These are phyloP conservation scores for Hippocampus abdominalis DNA, from an alignment of 2,113 vertebrate genomes.

Conservation along the genomic window DNA sequence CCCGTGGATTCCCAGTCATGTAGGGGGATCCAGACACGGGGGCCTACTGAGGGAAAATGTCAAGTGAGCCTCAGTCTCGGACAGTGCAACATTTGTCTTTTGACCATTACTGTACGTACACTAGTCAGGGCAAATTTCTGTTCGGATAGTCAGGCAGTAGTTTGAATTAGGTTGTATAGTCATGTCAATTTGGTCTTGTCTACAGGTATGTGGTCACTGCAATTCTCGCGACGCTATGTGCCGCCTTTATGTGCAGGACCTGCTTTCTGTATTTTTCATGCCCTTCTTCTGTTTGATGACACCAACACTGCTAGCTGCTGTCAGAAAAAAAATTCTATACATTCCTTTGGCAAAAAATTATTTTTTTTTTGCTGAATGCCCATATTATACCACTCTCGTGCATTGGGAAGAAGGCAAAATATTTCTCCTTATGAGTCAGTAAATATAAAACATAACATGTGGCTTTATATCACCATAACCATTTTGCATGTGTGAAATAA, in stretches of 20 bases:
- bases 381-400: background rate
- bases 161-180: background rate
- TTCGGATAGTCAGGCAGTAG: background rate
- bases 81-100: conserved; percentile 12
- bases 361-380: background rate
- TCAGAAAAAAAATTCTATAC: background rate
- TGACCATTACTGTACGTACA: background rate
- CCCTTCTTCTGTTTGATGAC: background rate
- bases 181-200: background rate
- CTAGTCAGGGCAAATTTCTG: background rate
- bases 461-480: too few species aligned
- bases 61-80: conserved; percentile 14
- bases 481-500: too few species aligned
- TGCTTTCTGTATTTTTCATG: background rate
- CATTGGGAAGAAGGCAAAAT: background rate
- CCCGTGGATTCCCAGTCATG: conserved; percentile 42
- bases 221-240: background rate
- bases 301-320: background rate
- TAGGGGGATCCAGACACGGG: conserved; percentile 40
- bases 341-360: background rate
- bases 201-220: background rate
- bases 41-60: conserved; percentile 37
- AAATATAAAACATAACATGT: too few species aligned
- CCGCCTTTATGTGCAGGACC: too few species aligned
- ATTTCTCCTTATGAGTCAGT: background rate